Conservation (phyloP, 1,140 invertebrate species). For the Leptopilina clavipes region DNA sequence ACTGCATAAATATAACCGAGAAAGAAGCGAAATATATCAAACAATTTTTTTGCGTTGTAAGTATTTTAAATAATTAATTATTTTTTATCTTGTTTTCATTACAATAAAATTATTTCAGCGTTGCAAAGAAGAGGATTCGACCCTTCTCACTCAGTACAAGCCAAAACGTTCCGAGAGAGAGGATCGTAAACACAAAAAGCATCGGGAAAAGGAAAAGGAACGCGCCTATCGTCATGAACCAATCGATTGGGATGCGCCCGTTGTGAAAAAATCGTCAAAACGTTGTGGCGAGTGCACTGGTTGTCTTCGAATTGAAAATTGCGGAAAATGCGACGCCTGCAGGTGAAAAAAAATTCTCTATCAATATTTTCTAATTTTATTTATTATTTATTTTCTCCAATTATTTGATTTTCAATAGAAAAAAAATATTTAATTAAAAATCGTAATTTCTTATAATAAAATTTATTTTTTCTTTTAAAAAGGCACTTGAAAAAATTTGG, state of each 20-base stretch:
- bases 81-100: constrained; percentile 15
- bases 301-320: constrained; percentile 87
- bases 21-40: constrained; percentile 94
- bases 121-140: constrained; percentile 89
- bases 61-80: constrained; percentile 45
- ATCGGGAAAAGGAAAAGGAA: constrained; percentile 65
- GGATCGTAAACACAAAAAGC: constrained; percentile 69
- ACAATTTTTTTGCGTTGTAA: constrained; percentile 90
- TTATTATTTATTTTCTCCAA: too few relatives aligned
- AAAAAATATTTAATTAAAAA: constrained; percentile 35
- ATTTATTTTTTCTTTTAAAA: constrained; percentile 48
- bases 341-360: constrained; percentile 68
- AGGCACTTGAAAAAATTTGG: constrained; percentile 86
- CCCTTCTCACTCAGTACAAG: constrained; percentile 86
- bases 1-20: constrained; percentile 96
- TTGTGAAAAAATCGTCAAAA: constrained; percentile 71
- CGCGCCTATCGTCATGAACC: constrained; percentile 64
- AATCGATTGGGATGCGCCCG: constrained; percentile 61
- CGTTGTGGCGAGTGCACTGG: constrained; percentile 90
- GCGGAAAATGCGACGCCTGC: constrained; percentile 90
- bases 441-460: not conserved
- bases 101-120: constrained; percentile 72
- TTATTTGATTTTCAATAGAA: too few relatives aligned
- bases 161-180: constrained; percentile 80
- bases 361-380: too few relatives aligned